Evolutionary conservation across 2,888 invertebrate species (phyloP), one percentile per base, ranked within the genome.

Genomic region (Calliopum simillimum): DNA sequence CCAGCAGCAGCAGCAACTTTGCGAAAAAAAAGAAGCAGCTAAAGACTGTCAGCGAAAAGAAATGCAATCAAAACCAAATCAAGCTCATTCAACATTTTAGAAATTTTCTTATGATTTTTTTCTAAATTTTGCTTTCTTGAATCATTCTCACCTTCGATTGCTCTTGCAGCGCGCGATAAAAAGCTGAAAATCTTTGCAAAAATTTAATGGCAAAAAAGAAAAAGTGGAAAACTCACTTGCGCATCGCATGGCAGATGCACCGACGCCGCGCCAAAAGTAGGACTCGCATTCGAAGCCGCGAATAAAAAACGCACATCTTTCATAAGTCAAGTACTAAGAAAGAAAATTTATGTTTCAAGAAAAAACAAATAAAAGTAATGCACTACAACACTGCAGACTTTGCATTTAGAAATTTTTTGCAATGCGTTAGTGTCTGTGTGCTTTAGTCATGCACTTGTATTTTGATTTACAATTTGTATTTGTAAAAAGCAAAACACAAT

Each of bases 201-300:
- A 55, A 46, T n/a, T 6, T 47, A 33, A 58, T 25, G 25, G n/a
- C 3, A 43, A n/a, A 78, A 70, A 77, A 79, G 78, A 74, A 78
- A 81, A 79, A 80, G 80, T 80, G 80, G 80, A 80, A 80, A 79
- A 80, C 79, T 78, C 61, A 51, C 44, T 53, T 58, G 53, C 21
- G 76, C 79, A 8, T 33, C 8, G 33, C 33, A 33, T 33, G 49
- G 56, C 46, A 44, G 67, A 44, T 43, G 59, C n/a, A n/a, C n/a
- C n/a, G n/a, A n/a, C n/a, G n/a, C n/a, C 4, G 44, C 41, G 51
- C 61, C 51, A 68, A 68, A 68, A 68, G 62, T 68, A 61, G 68
- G 55, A 62, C 61, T 68, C 46, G 55, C 23, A 43, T 33, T 59
- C 61, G 61, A 41, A 25, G 67, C 53, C n/a, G 49, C 49, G 61